These are phyloP conservation scores for Sacculina carcini DNA, from an alignment of 2,888 invertebrate genomes.

Conservation along the genomic window DNA sequence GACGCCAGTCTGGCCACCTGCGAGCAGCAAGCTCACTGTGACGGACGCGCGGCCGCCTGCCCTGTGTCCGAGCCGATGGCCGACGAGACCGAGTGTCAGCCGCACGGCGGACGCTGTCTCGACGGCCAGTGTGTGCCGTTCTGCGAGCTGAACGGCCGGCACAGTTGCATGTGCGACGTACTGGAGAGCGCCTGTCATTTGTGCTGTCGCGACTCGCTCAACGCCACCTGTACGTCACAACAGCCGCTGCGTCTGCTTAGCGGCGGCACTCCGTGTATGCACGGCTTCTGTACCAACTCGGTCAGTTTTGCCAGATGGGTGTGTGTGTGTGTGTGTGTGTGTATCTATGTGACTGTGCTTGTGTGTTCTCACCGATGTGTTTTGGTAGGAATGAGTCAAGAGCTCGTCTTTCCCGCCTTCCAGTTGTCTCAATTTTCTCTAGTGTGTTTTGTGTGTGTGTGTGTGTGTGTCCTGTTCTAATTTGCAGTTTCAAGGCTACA, in stretches of 20 bases:
- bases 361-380: no score
- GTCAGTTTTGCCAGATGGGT: no score
- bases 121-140: conserved; percentile 78
- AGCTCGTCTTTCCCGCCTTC: no score
- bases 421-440: no score
- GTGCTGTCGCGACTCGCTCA: conserved; percentile 70
- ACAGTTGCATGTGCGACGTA: conserved; percentile 93
- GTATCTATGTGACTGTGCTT: no score
- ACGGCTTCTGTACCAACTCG: conserved; percentile 73
- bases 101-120: conserved; percentile 56
- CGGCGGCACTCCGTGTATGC: conserved; percentile 83
- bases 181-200: conserved; percentile 76
- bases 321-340: no score
- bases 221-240: conserved; percentile 72
- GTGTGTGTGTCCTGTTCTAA: no score
- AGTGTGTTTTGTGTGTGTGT: no score
- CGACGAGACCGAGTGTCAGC: conserved; percentile 65
- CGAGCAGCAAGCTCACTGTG: conserved; percentile 47
- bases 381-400: no score
- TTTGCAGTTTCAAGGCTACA: no score
- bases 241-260: conserved; percentile 65
- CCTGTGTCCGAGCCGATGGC: conserved; percentile 62
- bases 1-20: conserved; percentile 76
- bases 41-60: conserved; percentile 54
- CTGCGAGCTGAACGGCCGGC: conserved; percentile 73